Evolutionary conservation across 2,888 invertebrate species (phyloP).

Genomic region (Cerceris ruficornis): DNA sequence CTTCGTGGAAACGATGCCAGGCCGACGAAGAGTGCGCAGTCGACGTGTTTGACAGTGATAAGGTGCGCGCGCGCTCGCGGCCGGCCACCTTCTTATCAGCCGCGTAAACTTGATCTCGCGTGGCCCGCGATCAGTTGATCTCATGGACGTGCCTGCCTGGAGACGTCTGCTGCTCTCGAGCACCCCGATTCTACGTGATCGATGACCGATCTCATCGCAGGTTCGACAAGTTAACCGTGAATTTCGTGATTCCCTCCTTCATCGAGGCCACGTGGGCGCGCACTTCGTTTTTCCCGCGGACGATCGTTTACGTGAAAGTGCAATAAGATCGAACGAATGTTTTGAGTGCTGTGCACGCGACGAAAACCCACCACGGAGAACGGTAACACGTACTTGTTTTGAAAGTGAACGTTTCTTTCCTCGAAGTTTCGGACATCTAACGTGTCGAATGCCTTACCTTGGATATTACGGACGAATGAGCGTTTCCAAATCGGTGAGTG

Average conservation of each 20-base stretch:
- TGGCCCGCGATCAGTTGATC: conserved; percentile 52
- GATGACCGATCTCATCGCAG: too few species aligned
- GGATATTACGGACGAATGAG: conserved; percentile 52
- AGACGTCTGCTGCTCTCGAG: conserved; percentile 33
- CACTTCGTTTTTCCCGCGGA: not conserved
- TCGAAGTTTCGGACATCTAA: conserved; percentile 46
- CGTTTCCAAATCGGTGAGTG: conserved; percentile 56
- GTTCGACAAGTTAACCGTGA: not conserved
- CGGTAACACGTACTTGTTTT: conserved; percentile 33
- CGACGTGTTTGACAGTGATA: conserved; percentile 69
- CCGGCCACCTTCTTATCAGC: conserved; percentile 51
- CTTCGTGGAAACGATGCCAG: conserved; percentile 52
- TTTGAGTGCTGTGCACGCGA: conserved; percentile 30
- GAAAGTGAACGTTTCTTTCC: conserved; percentile 62
- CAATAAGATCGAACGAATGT: conserved; percentile 25
- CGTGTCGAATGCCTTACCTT: conserved; percentile 45
- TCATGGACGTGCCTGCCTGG: conserved; percentile 35
- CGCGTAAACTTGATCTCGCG: conserved; percentile 56
- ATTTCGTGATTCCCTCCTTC: not conserved
- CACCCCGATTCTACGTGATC: not conserved
- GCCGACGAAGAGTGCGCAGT: conserved; percentile 49
- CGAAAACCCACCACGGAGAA: conserved; percentile 29
- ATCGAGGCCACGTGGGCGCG: conserved; percentile 6
- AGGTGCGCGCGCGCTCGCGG: conserved; percentile 56
- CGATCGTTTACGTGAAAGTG: conserved; percentile 39